These are phyloP conservation scores for Drosophila nigricruria DNA, from an alignment of 2,888 invertebrate genomes.

Conservation along the genomic window DNA sequence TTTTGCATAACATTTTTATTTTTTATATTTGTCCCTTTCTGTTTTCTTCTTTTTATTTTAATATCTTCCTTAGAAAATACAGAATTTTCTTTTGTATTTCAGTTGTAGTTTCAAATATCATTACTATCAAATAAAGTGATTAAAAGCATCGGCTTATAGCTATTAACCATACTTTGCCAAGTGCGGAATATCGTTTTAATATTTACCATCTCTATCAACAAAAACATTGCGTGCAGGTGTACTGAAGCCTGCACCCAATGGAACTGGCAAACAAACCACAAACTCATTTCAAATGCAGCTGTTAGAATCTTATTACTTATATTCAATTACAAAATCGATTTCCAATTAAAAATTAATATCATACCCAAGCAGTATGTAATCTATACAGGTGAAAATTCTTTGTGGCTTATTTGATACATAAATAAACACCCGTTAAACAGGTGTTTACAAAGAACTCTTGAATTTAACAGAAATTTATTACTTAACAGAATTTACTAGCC, in stretches of 20 bases:
- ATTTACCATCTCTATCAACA: neutral
- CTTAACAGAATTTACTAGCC: neutral
- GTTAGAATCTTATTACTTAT: slow-evolving; percentile 46
- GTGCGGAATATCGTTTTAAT: neutral
- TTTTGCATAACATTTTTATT: no score
- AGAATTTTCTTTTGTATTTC: no score
- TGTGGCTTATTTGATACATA: neutral
- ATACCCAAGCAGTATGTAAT: slow-evolving; percentile 32
- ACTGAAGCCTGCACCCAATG: neutral
- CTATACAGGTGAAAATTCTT: neutral
- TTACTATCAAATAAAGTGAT: neutral
- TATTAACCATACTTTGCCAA: neutral
- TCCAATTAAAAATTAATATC: neutral
- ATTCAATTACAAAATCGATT: slow-evolving; percentile 11
- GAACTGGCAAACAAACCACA: neutral
- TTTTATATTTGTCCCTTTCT: no score
- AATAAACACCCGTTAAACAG: neutral
- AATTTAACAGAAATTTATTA: neutral
- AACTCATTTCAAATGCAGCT: slow-evolving; percentile 22
- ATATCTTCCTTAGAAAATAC: neutral
- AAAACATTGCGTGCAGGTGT: no score
- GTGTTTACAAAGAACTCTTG: no score
- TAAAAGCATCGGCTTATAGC: neutral
- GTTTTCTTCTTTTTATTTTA: neutral
- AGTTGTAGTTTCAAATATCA: no score